These are phyloP conservation scores for Sceloporus undulatus DNA, from an alignment of 2,113 vertebrate genomes.

Conservation along the genomic window DNA sequence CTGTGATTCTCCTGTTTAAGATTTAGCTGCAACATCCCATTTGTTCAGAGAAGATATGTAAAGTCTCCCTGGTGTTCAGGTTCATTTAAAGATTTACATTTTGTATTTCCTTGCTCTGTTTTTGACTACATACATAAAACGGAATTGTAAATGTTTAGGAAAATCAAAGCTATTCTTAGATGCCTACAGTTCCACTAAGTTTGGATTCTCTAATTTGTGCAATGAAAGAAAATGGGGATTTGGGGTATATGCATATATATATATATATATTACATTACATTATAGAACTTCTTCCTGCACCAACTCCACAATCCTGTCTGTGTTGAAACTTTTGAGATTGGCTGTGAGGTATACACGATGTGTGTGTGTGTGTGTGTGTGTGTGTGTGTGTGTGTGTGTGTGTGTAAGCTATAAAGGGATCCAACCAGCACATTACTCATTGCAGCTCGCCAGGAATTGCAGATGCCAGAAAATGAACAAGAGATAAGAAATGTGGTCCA, in stretches of 20 bases:
- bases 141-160: constrained; percentile 83
- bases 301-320: constrained; percentile 34
- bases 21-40: constrained; percentile 69
- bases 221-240: constrained; percentile 67
- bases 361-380: neutral
- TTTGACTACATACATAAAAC: constrained; percentile 81
- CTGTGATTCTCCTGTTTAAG: constrained; percentile 70
- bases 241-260: constrained; percentile 62
- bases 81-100: constrained; percentile 83
- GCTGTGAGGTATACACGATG: constrained; percentile 15
- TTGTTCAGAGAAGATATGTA: constrained; percentile 72
- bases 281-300: constrained; percentile 41
- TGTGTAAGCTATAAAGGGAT: neutral
- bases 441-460: neutral
- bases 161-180: constrained; percentile 83
- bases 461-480: neutral
- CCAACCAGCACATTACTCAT: neutral
- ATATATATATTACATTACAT: constrained; percentile 22
- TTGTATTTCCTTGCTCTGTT: constrained; percentile 78
- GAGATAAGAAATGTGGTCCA: too few species aligned
- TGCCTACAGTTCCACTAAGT: constrained; percentile 75
- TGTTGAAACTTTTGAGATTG: constrained; percentile 57
- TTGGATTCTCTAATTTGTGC: constrained; percentile 66
- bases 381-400: neutral
- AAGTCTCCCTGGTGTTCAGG: constrained; percentile 68